phyloP scores from a whole-genome alignment of 2,797 vertebrate species.

The Typhlichthys subterraneus region DNA sequence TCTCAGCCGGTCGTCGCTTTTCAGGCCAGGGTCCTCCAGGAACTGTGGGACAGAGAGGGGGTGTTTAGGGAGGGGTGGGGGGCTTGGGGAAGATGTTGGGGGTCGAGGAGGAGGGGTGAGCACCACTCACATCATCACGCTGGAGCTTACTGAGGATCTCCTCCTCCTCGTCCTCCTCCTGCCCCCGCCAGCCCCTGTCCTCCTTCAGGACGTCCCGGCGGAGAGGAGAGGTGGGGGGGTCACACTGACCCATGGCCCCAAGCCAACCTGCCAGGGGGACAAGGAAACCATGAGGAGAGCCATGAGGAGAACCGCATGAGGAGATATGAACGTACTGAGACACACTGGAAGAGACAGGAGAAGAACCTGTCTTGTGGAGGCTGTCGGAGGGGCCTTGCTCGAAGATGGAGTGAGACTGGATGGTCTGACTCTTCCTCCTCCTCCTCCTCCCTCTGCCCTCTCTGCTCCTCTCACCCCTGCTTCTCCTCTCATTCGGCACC shows the following conservation, averaged over 20 bases:
- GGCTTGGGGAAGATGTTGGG: neutral
- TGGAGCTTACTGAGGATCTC: conserved; percentile 75
- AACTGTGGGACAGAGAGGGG: conserved; percentile 57
- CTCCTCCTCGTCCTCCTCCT: conserved; percentile 64
- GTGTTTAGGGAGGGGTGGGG: neutral
- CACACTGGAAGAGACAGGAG: neutral
- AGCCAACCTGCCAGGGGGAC: conserved; percentile 59
- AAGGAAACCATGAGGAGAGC: neutral
- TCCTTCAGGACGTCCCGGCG: conserved; percentile 72
- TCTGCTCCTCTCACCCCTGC: conserved; percentile 55
- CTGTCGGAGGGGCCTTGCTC: conserved; percentile 78
- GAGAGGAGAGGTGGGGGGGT: conserved; percentile 48
- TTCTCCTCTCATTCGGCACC: conserved; percentile 63
- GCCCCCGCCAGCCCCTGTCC: conserved; percentile 53
- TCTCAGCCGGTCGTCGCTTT: conserved; percentile 71
- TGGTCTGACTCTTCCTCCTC: conserved; percentile 73
- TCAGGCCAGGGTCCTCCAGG: conserved; percentile 77
- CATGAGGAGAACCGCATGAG: neutral
- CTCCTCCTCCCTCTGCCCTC: conserved; percentile 68
- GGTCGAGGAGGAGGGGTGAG: neutral
- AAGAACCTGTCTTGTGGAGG: conserved; percentile 69
- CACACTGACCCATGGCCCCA: conserved; percentile 40
- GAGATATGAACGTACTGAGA: neutral
- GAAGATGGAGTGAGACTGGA: conserved; percentile 84
- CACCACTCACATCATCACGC: conserved; percentile 71